Conservation (phyloP, 1,140 invertebrate genomes). For the Drosophila baimaii region DNA sequence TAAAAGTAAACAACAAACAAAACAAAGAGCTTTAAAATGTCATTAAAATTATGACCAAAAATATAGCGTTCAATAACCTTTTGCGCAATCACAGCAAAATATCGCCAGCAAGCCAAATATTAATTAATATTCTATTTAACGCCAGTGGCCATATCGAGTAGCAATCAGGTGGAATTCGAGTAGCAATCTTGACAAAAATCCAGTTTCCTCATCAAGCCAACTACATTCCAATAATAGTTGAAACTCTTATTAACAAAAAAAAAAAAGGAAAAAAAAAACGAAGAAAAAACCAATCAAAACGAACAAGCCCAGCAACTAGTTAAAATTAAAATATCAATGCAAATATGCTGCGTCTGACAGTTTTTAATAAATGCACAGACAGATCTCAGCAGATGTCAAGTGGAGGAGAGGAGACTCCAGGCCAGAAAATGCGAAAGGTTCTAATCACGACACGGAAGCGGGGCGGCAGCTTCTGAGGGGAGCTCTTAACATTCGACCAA, state of each 20-base stretch:
- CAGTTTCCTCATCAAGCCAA: slow-evolving; percentile 35
- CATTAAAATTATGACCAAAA: neutral
- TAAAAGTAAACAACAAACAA: neutral
- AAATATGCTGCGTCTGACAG: slow-evolving; percentile 53
- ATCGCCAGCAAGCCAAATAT: neutral
- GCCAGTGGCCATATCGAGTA: slow-evolving; percentile 18
- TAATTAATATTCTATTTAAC: slow-evolving; percentile 42
- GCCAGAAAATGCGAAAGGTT: slow-evolving; percentile 19
- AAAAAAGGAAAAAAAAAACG: slow-evolving; percentile 37
- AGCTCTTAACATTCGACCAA: slow-evolving; percentile 70
- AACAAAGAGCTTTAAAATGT: neutral
- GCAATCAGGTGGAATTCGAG: slow-evolving; percentile 28
- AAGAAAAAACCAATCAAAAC: slow-evolving; percentile 24
- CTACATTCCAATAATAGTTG: slow-evolving; percentile 50
- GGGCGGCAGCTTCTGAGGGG: slow-evolving; percentile 53
- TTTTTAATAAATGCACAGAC: slow-evolving; percentile 70
- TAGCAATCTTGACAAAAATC: slow-evolving; percentile 32
- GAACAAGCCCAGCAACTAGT: slow-evolving; percentile 5
- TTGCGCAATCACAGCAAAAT: slow-evolving; percentile 1
- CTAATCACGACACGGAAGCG: slow-evolving; percentile 62
- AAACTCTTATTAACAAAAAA: slow-evolving; percentile 5
- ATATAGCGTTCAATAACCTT: slow-evolving; percentile 22
- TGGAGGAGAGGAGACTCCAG: neutral
- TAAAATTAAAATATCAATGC: slow-evolving; percentile 59
- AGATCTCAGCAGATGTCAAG: neutral